These are phyloP conservation scores for Mesorhabditis spiculigera DNA, from an alignment of 2,888 invertebrate species.

Conservation along the genomic window DNA sequence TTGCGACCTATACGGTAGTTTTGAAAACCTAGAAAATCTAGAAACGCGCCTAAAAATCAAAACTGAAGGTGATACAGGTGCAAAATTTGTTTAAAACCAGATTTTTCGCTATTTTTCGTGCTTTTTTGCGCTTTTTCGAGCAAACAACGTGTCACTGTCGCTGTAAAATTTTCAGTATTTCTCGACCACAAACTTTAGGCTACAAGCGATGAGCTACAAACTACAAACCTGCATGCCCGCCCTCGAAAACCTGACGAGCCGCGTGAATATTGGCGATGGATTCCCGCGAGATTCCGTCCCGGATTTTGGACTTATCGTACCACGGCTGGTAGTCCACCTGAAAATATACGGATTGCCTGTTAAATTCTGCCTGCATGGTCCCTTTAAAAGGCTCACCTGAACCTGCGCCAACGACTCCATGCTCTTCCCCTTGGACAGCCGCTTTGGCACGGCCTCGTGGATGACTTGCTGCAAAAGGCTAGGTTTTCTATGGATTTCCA, in stretches of 20 bases:
- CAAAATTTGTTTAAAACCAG: not conserved
- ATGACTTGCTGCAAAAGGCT: conserved; percentile 14
- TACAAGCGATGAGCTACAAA: not conserved
- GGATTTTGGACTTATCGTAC: conserved; percentile 20
- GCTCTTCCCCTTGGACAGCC: conserved; percentile 32
- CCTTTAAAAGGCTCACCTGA: not conserved
- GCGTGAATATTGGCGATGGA: conserved; percentile 32
- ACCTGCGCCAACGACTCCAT: conserved; percentile 29
- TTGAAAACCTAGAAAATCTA: no score
- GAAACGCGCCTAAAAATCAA: no score
- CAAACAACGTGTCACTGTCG: no score
- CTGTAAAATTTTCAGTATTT: conserved; percentile 10
- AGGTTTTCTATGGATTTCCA: not conserved
- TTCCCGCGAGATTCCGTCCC: conserved; percentile 24
- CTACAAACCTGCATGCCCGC: conserved; percentile 18
- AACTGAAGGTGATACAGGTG: no score
- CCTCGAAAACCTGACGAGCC: conserved; percentile 26
- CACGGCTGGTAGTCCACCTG: conserved; percentile 29
- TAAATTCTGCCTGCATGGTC: not conserved
- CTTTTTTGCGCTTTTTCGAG: no score
- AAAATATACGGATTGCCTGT: not conserved
- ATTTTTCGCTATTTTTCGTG: no score
- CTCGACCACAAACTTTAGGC: conserved; percentile 14
- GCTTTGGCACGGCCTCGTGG: conserved; percentile 20
- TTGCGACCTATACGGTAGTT: no score